Conservation (phyloP, 2,113 vertebrate genomes). For the Cyprinus carpio region DNA sequence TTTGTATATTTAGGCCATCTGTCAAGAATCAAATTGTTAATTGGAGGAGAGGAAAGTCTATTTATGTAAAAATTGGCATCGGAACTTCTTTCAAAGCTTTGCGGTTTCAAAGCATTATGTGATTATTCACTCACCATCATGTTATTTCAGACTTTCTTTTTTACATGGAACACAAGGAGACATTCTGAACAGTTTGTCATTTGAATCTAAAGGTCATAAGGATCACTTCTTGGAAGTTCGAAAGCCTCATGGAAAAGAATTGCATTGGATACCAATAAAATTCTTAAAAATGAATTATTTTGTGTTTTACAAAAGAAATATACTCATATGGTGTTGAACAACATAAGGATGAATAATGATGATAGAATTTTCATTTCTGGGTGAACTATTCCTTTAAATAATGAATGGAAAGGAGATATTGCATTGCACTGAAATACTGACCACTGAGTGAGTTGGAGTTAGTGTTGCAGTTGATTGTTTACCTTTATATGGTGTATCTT, state of each 20-base stretch:
- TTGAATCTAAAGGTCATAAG: too few relatives aligned
- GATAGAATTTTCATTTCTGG: background rate
- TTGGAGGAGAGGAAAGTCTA: background rate
- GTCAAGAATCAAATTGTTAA: conserved; percentile 12
- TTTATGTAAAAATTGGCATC: background rate
- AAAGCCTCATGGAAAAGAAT: background rate
- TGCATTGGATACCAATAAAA: too few relatives aligned
- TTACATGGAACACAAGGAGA: background rate
- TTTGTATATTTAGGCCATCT: conserved; percentile 37
- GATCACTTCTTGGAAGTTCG: background rate
- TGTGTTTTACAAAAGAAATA: background rate
- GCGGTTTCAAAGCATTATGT: background rate
- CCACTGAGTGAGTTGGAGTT: conserved; percentile 1
- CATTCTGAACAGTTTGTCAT: background rate
- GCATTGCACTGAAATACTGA: background rate
- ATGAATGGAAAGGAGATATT: conserved; percentile 17
- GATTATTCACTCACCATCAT: background rate
- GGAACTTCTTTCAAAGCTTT: background rate
- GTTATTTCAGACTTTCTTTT: background rate
- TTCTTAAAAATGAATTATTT: background rate
- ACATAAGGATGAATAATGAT: background rate
- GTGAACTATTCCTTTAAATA: conserved; percentile 5
- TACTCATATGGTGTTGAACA: background rate
- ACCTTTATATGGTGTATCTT: conserved; percentile 44
- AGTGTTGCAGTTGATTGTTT: conserved; percentile 16